phyloP scores from a whole-genome alignment of 2,113 vertebrate species.

The Perca flavescens region DNA sequence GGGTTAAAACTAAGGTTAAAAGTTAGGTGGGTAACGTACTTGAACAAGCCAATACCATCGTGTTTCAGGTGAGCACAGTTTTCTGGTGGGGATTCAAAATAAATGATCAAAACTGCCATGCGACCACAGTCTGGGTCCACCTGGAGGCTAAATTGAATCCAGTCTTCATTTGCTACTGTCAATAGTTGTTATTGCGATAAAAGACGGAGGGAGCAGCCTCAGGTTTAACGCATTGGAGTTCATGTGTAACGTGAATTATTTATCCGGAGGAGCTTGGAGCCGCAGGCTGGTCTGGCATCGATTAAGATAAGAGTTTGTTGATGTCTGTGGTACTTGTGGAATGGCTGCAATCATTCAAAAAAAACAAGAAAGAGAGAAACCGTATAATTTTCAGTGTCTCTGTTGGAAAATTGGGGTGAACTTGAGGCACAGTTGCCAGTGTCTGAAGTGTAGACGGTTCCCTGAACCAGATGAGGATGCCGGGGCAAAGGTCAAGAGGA shows the following conservation, averaged over 20 bases:
- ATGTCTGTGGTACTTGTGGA: constrained; percentile 74
- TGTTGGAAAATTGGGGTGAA: constrained; percentile 44
- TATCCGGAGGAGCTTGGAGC: constrained; percentile 50
- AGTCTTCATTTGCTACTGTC: not conserved
- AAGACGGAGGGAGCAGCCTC: not conserved
- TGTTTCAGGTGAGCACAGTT: not conserved
- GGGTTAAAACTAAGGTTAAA: too few species aligned
- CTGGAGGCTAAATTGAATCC: not conserved
- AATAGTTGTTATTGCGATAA: not conserved
- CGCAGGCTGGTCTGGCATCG: constrained; percentile 63
- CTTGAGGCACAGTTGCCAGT: constrained; percentile 2
- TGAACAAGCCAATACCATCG: too few species aligned
- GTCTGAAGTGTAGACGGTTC: constrained; percentile 18
- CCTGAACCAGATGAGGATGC: not conserved
- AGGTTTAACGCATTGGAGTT: constrained; percentile 21
- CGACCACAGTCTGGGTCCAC: not conserved
- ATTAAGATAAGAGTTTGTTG: constrained; percentile 78
- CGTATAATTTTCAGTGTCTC: constrained; percentile 49
- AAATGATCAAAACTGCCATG: not conserved
- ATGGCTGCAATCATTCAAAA: constrained; percentile 53
- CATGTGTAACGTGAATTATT: constrained; percentile 58
- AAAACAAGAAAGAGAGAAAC: constrained; percentile 20
- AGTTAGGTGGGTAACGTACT: too few species aligned
- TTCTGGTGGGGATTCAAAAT: not conserved
- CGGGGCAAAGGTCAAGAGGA: not conserved